Evolutionary conservation across 2,888 invertebrate species (phyloP).

Genomic region (Hirtodrosophila cameraria): DNA sequence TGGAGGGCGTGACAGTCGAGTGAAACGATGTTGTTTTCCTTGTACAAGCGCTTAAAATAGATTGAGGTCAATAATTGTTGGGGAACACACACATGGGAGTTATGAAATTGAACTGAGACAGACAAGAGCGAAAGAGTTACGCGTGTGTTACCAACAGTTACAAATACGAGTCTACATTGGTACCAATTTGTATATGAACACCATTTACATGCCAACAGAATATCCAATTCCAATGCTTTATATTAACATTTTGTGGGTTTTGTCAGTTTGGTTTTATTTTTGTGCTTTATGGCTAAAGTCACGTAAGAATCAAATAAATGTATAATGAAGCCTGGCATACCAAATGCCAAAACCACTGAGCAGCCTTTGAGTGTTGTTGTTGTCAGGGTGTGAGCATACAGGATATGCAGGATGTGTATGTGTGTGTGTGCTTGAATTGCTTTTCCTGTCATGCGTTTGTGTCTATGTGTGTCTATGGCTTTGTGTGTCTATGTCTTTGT

Average conservation of each 20-base stretch:
- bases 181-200: conserved; percentile 53
- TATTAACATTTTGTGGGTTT: conserved; percentile 34
- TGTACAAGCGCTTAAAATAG: conserved; percentile 59
- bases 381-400: no score
- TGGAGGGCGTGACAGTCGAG: conserved; percentile 24
- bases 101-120: no score
- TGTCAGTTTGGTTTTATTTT: conserved; percentile 43
- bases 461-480: not conserved
- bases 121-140: conserved; percentile 2
- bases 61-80: conserved; percentile 69
- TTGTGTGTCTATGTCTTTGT: not conserved
- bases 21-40: conserved; percentile 44
- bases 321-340: conserved; percentile 52
- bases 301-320: conserved; percentile 69
- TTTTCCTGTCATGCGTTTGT: conserved; percentile 10
- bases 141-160: conserved; percentile 4
- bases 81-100: conserved; percentile 36
- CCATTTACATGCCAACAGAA: conserved; percentile 38
- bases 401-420: conserved; percentile 25
- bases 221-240: not conserved
- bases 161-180: conserved; percentile 21
- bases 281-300: conserved; percentile 63
- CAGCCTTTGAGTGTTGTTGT: conserved; percentile 21
- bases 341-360: conserved; percentile 23
- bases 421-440: conserved; percentile 27